A percentile compares a stretch with the other conserved stretches of the same genome.
Evolutionary conservation across 2,888 invertebrate genomes (phyloP).

Genomic region (Campaea margaritaria): DNA sequence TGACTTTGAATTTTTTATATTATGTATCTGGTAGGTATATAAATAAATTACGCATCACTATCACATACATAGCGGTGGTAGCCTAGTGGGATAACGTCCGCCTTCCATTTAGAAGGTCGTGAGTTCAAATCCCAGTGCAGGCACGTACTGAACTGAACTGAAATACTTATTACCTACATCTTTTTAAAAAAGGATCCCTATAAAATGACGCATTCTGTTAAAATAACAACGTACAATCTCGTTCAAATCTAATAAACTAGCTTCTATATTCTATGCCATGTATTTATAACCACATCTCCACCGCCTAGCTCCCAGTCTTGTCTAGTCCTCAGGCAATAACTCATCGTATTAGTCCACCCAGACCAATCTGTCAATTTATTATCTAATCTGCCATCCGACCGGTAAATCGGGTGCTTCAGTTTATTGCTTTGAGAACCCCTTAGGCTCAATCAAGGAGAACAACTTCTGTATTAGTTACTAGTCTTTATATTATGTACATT

Average conservation of each 20-base stretch:
- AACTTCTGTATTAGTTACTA: background rate
- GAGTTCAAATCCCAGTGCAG: too few relatives aligned
- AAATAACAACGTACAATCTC: background rate
- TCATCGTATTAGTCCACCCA: constrained; percentile 40
- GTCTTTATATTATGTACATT: background rate
- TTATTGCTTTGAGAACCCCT: constrained; percentile 42
- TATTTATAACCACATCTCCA: constrained; percentile 5
- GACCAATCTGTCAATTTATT: constrained; percentile 50
- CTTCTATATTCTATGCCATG: too few relatives aligned
- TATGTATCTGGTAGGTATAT: background rate
- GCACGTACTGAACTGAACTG: too few relatives aligned
- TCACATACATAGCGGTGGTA: too few relatives aligned
- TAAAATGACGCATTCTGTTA: too few relatives aligned
- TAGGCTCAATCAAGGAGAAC: constrained; percentile 29
- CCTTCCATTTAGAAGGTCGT: too few relatives aligned
- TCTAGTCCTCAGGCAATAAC: constrained; percentile 34
- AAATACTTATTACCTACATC: too few relatives aligned
- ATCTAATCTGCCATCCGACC: constrained; percentile 44
- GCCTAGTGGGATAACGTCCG: too few relatives aligned
- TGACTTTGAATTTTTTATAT: background rate
- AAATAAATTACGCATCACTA: too few relatives aligned
- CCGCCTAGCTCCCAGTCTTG: constrained; percentile 8
- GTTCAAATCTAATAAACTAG: too few relatives aligned
- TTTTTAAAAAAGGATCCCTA: too few relatives aligned
- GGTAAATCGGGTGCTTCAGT: constrained; percentile 48